These are phyloP conservation scores for Cordilura impudica DNA, from an alignment of 2,888 invertebrate genomes.

Conservation along the genomic window DNA sequence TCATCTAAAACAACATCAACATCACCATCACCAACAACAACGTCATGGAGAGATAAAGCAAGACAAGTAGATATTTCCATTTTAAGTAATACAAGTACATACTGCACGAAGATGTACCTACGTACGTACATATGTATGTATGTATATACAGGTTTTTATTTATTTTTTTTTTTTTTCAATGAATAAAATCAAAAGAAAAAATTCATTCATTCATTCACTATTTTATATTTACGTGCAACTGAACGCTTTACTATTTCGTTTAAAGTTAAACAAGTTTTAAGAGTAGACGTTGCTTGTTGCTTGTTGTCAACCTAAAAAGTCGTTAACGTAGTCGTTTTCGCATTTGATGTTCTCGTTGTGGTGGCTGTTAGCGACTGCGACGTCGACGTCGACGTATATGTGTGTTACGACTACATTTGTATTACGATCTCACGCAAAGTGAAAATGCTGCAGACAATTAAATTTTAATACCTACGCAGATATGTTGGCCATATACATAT, in stretches of 20 bases:
- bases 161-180: conserved; percentile 47
- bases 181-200: conserved; percentile 37
- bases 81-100: no score
- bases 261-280: conserved; percentile 48
- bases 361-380: neutral
- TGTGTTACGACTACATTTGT: conserved; percentile 31
- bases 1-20: conserved; percentile 14
- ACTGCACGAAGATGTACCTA: neutral
- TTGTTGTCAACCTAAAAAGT: conserved; percentile 53
- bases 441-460: conserved; percentile 56
- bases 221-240: conserved; percentile 53
- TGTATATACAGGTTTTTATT: neutral
- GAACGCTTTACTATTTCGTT: conserved; percentile 15
- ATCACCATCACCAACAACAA: conserved; percentile 2
- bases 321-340: conserved; percentile 30
- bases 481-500: conserved; percentile 37
- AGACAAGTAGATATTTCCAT: no score
- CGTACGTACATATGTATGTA: neutral
- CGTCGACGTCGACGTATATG: conserved; percentile 18
- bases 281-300: conserved; percentile 29
- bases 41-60: neutral
- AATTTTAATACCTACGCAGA: conserved; percentile 56
- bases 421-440: conserved; percentile 54
- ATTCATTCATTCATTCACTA: conserved; percentile 50
- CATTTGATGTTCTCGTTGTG: neutral